phyloP scores from a whole-genome alignment of 2,888 invertebrate species.

The Folsomia candida region DNA sequence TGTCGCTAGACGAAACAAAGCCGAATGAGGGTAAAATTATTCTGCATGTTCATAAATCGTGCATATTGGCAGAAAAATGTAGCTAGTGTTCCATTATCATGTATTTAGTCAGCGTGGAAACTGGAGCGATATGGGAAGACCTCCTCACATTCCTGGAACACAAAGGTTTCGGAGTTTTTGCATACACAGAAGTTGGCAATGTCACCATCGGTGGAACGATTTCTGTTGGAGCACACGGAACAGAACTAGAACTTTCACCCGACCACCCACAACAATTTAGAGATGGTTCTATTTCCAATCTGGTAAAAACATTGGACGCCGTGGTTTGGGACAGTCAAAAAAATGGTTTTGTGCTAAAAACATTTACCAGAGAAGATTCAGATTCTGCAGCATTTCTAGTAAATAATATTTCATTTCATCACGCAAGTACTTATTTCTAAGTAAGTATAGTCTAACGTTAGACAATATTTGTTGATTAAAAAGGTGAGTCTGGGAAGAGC shows the following conservation, averaged over 20 bases:
- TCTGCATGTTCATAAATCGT: not conserved
- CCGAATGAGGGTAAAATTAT: not conserved
- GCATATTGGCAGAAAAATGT: not conserved
- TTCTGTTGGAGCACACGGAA: not conserved
- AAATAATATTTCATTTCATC: not conserved
- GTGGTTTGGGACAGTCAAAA: not conserved
- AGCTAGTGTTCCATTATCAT: too few relatives aligned
- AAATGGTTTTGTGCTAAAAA: not conserved
- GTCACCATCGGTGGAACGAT: not conserved
- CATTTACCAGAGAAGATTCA: not conserved
- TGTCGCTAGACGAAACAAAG: not conserved
- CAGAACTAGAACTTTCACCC: not conserved
- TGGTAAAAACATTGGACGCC: not conserved
- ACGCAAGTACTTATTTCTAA: too few relatives aligned
- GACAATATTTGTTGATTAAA: too few relatives aligned
- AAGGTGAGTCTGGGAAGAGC: not conserved
- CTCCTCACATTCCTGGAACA: not conserved
- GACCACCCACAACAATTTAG: not conserved
- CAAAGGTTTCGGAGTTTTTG: not conserved
- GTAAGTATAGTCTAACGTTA: too few relatives aligned
- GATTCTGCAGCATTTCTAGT: not conserved
- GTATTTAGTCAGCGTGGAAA: not conserved
- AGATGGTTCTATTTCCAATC: not conserved
- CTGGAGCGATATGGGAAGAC: not conserved
- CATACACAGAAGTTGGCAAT: not conserved